Evolutionary conservation across 2,888 invertebrate genomes (phyloP).

Genomic region (Furcula furcula): DNA sequence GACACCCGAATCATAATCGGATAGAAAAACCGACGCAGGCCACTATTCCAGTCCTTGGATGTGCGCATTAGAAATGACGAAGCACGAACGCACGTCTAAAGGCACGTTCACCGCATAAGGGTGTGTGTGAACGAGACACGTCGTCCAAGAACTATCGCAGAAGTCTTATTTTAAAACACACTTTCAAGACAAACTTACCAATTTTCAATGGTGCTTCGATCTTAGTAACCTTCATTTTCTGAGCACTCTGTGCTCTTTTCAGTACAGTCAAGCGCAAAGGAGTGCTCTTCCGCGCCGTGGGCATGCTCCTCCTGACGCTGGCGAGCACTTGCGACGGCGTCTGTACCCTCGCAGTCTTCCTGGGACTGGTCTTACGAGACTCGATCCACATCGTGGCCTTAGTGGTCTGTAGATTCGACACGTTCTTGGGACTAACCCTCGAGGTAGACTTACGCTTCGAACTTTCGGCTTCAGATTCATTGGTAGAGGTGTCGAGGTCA

Average conservation of each 20-base stretch:
- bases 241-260: conserved; percentile 35
- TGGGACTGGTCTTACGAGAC: conserved; percentile 46
- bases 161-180: too few species aligned
- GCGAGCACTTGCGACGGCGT: conserved; percentile 3
- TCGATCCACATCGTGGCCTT: conserved; percentile 66
- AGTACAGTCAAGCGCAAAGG: conserved; percentile 50
- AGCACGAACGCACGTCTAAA: too few species aligned
- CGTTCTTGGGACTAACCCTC: conserved; percentile 9
- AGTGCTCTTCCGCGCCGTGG: conserved; percentile 26
- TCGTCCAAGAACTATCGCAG: too few species aligned
- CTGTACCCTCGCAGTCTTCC: conserved; percentile 11
- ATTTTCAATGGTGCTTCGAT: conserved; percentile 51
- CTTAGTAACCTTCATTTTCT: conserved; percentile 39
- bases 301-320: conserved; percentile 5
- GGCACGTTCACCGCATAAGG: too few species aligned
- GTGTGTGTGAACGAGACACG: too few species aligned
- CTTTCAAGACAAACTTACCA: conserved; percentile 37
- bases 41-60: too few species aligned
- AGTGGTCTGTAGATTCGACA: conserved; percentile 31
- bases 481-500: conserved; percentile 14
- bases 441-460: conserved; percentile 14
- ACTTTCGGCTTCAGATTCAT: conserved; percentile 14
- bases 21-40: too few species aligned
- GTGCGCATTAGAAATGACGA: too few species aligned
- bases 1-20: too few species aligned